A percentile compares a stretch with the other conserved stretches of the same genome.
These are phyloP conservation scores for Bucorvus abyssinicus DNA, from an alignment of 2,797 vertebrate genomes.

Conservation along the genomic window DNA sequence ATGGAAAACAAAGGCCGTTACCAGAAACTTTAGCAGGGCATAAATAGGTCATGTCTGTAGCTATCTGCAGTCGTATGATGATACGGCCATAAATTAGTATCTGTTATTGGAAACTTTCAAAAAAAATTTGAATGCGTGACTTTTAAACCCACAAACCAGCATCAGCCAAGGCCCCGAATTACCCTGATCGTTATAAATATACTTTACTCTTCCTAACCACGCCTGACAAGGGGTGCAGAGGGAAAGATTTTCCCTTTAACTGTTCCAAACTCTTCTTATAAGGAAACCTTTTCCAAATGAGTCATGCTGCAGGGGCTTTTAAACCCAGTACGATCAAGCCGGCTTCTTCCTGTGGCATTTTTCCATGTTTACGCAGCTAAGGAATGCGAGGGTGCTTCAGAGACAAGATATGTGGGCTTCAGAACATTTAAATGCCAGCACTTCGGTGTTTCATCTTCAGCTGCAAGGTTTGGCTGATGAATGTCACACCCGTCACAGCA, in stretches of 20 bases:
- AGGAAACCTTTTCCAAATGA: slow-evolving; percentile 38
- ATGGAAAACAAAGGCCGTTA: not conserved
- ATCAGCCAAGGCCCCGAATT: not conserved
- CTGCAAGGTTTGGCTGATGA: not conserved
- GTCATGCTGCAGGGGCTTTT: not conserved
- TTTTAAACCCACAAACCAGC: not conserved
- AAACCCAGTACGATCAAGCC: not conserved
- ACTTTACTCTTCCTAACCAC: not conserved
- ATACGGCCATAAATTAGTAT: not conserved
- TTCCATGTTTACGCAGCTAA: slow-evolving; percentile 18
- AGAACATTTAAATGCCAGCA: not conserved
- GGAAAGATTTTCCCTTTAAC: slow-evolving; percentile 15
- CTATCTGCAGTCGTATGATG: slow-evolving; percentile 8
- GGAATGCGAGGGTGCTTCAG: not conserved
- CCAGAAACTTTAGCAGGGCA: not conserved
- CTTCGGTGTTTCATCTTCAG: slow-evolving; percentile 29
- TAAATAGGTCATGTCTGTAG: not conserved
- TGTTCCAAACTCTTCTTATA: slow-evolving; percentile 14
- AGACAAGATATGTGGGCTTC: slow-evolving; percentile 3
- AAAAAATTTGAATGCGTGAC: not conserved
- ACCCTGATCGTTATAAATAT: not conserved
- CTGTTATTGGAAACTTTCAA: slow-evolving; percentile 9
- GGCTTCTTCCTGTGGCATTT: slow-evolving; percentile 21
- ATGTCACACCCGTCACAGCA: not conserved
- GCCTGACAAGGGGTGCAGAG: not conserved